Base-by-base conservation (phyloP, 2,888 invertebrate species). In the Gisinianus flammeolus region DNA sequence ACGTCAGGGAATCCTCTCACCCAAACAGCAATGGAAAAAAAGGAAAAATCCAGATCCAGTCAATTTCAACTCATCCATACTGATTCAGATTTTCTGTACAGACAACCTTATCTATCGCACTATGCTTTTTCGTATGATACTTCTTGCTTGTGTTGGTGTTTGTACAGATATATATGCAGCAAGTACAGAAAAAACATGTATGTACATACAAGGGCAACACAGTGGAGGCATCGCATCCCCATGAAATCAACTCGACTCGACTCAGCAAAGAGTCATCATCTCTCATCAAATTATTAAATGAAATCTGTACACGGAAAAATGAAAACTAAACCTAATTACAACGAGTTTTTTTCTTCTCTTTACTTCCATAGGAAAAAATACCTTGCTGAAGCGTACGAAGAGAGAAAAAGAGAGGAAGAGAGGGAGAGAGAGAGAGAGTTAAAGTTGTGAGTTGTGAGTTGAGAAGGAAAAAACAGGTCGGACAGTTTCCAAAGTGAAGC, bases 341-440 rank as follows among this genome's bases (percentile, higher is more conserved):
- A 44, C 22, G 6, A 52, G 31, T 70, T 52, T 70, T 70, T 70
- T 52, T 8, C 44, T 16, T 70, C 70, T 76, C 58, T 28, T 69
- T 70, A 56, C 62, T 35, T 69, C 30, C 70, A 6, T 44, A 10
- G 44, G 44, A 44, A 44, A 16, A 44, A 44, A 44, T 10, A 44
- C 44, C n/a, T 54, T 54, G 16, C n/a, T n/a, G n/a, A n/a, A n/a
- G n/a, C n/a, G 54, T 54, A 54, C 8, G 16, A 6, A 44, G 5
- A n/a, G 54, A 19, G 4, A 4, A 54, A 54, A 4, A 12, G 4
- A 54, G 54, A 54, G 54, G n/a, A 16, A 54, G 54, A 19, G 54
- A 54, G 19, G 54, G 54, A 54, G 54, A 16, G 44, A 12, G 35
- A 35, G 12, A 35, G 5, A 35, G 12, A 35, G 5, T 35, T 5